Conservation (phyloP, 1,140 invertebrate species). For the Danaus melanippus region DNA sequence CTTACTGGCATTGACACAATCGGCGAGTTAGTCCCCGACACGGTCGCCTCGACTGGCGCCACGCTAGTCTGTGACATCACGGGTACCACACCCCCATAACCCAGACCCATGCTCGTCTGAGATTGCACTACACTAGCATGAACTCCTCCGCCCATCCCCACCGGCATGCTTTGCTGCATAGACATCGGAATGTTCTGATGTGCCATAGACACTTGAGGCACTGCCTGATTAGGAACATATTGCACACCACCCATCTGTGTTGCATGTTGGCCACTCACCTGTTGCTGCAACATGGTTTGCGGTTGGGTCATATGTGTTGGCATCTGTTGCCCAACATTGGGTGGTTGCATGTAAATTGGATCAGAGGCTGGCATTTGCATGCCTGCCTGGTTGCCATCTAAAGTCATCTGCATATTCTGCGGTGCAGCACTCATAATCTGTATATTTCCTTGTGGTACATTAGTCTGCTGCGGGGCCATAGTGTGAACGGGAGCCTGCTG, state of each 20-base stretch:
- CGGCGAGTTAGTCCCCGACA: slow-evolving; percentile 69
- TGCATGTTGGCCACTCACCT: slow-evolving; percentile 44
- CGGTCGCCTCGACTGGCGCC: slow-evolving; percentile 54
- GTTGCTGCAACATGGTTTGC: slow-evolving; percentile 60
- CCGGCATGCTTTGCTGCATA: slow-evolving; percentile 64
- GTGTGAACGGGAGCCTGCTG: slow-evolving; percentile 65
- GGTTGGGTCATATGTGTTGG: slow-evolving; percentile 62
- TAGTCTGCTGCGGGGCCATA: slow-evolving; percentile 70
- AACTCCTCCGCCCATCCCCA: slow-evolving; percentile 59
- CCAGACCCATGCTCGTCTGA: slow-evolving; percentile 65
- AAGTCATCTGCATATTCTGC: slow-evolving; percentile 72
- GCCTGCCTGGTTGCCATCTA: slow-evolving; percentile 68
- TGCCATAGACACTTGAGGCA: slow-evolving; percentile 53
- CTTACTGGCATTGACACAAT: slow-evolving; percentile 66
- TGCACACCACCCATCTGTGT: slow-evolving; percentile 56
- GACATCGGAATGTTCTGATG: slow-evolving; percentile 69
- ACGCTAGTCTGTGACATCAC: slow-evolving; percentile 68
- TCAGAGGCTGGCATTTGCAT: slow-evolving; percentile 71
- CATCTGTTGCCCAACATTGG: slow-evolving; percentile 64
- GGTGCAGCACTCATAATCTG: slow-evolving; percentile 72
- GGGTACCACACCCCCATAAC: slow-evolving; percentile 61
- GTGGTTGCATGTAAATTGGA: slow-evolving; percentile 66
- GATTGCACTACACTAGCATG: slow-evolving; percentile 66
- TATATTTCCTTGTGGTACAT: slow-evolving; percentile 73
- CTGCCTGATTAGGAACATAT: slow-evolving; percentile 66